Base-by-base conservation (phyloP, 2,113 vertebrate genomes). In the Circaetus cinerascens region DNA sequence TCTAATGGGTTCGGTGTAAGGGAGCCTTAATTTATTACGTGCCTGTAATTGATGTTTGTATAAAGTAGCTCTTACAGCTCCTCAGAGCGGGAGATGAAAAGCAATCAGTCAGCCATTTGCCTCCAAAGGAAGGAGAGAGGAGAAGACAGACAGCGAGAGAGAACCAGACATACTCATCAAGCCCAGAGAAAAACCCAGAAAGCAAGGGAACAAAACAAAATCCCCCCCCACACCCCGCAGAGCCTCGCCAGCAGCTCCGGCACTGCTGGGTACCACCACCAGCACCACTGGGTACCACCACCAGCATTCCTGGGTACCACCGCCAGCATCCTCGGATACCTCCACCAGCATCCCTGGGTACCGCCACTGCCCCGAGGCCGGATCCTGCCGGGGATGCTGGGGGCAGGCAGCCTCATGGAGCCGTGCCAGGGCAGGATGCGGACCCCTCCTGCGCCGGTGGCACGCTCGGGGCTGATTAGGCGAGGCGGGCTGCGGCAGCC, bases 31-130 rank as follows among this genome's bases (percentile, higher is more conserved):
- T 98, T 98, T 98, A 98, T 97, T 97, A 98, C 80, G 48, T 94
- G 97, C 97, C 93, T 93, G 96, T 98, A 98, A 98, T 97, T 98
- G 98, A 98, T 98, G 98, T 98, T 98, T 97, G 97, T 96, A 97
- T 98, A 98, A 98, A 98, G 98, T 95, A 98, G 97, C 98, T 98
- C 98, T 98, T 95, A 97, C 97, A 97, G 97, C 98, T 98, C 96
- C 98, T 98, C 97, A 97, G 93, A 97, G 98, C 89, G 77, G 93
- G 95, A 97, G 98, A 98, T 97, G 97, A 98, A 98, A 98, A 97
- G 97, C 98, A 95, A 97, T 98, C 98, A 95, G 97, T 98, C 98
- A 98, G 97, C 97, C 97, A 97, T 98, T 98, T 97, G 96, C 98
- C 98, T 98, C 96, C 41, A 97, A 98, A 97, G 92, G 89, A 88